phyloP scores from a whole-genome alignment of 2,113 vertebrate genomes.

The Lamprologus tigripictilis region DNA sequence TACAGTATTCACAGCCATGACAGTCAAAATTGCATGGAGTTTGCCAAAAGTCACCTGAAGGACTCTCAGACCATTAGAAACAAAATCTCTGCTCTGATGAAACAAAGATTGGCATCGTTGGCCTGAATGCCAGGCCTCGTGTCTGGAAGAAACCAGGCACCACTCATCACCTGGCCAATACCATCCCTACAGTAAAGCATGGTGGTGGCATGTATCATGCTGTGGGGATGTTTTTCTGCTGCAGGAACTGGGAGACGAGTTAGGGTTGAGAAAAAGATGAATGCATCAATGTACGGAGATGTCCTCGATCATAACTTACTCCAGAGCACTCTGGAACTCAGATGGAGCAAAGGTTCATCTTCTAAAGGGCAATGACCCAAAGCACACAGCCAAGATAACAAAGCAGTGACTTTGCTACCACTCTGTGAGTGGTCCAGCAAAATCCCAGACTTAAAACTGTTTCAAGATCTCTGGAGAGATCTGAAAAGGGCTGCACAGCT shows the following conservation, averaged over 20 bases:
- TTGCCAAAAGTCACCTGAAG: not conserved
- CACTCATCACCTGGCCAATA: rapidly evolving
- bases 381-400: not conserved
- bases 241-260: not conserved
- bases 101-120: not conserved
- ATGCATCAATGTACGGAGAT: not conserved
- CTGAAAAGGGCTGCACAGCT: not conserved
- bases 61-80: not conserved
- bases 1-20: not conserved
- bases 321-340: not conserved
- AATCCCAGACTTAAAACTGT: not conserved
- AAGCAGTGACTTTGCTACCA: not conserved
- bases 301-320: not conserved
- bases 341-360: not conserved
- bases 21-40: not conserved
- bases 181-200: not conserved
- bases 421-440: not conserved
- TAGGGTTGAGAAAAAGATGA: not conserved
- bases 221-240: not conserved
- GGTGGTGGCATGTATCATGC: not conserved
- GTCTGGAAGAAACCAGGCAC: not conserved
- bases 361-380: not conserved
- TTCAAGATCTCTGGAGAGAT: not conserved
- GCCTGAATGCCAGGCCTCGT: rapidly evolving
- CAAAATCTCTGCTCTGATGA: not conserved